These are phyloP conservation scores for Eublepharis macularius DNA, from an alignment of 2,113 vertebrate genomes.

Conservation along the genomic window DNA sequence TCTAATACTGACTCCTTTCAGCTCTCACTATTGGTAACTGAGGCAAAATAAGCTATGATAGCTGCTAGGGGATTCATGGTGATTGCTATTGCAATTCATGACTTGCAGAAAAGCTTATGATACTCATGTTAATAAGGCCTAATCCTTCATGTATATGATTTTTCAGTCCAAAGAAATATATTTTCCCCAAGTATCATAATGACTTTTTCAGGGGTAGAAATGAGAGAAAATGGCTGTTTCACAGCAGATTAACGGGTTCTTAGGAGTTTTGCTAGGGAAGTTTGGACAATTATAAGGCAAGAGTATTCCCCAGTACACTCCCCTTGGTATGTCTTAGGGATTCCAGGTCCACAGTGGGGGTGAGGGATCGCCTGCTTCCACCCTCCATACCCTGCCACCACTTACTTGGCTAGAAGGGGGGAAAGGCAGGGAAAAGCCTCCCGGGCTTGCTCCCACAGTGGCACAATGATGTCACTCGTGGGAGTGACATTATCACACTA, in stretches of 20 bases:
- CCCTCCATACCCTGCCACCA: too few species aligned
- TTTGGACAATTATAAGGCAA: background rate
- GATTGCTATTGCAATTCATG: background rate
- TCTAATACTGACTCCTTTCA: conserved; percentile 12
- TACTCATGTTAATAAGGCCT: background rate
- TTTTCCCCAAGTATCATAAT: background rate
- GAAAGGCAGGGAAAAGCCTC: too few species aligned
- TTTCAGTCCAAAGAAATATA: background rate
- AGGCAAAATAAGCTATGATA: background rate
- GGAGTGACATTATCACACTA: too few species aligned
- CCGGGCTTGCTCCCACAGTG: too few species aligned
- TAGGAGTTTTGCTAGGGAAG: background rate
- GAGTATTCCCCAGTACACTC: background rate
- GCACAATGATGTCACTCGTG: too few species aligned
- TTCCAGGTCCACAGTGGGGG: too few species aligned
- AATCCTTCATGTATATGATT: background rate
- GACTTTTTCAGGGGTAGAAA: background rate
- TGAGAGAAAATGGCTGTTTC: background rate
- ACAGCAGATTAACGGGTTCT: background rate
- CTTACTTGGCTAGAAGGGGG: too few species aligned
- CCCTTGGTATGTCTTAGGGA: background rate
- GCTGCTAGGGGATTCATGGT: background rate
- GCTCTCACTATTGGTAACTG: background rate
- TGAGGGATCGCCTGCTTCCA: too few species aligned
- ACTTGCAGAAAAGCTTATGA: background rate